Percentiles rank a stretch among this genome's conserved stretches.
These are phyloP conservation scores for Drosophila watanabei DNA, from an alignment of 1,140 invertebrate species.

Conservation along the genomic window DNA sequence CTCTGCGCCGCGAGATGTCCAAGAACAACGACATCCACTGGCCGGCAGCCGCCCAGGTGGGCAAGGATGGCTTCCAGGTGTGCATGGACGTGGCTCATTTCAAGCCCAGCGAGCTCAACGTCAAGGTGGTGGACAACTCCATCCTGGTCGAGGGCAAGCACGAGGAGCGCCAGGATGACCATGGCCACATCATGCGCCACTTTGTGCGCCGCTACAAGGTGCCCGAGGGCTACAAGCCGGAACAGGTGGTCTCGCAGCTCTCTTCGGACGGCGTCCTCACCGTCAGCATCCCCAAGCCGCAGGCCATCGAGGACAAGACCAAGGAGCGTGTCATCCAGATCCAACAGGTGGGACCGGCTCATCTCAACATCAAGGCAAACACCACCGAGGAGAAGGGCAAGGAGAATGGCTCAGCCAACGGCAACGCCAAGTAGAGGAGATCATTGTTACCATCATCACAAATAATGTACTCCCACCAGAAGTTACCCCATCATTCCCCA, in stretches of 20 bases:
- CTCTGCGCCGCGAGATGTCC: slow-evolving; percentile 45
- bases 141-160: slow-evolving; percentile 90
- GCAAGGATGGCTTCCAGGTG: slow-evolving; percentile 86
- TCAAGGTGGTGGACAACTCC: slow-evolving; percentile 90
- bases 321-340: slow-evolving; percentile 69
- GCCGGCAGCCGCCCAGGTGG: slow-evolving; percentile 48
- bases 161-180: slow-evolving; percentile 89
- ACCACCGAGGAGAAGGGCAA: slow-evolving; percentile 32
- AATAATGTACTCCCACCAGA: not conserved
- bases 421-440: slow-evolving; percentile 39
- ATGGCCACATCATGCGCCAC: slow-evolving; percentile 88
- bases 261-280: slow-evolving; percentile 91
- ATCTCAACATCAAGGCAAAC: slow-evolving; percentile 58
- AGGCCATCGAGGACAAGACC: slow-evolving; percentile 71
- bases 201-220: slow-evolving; percentile 90
- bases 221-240: slow-evolving; percentile 89
- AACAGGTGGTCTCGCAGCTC: slow-evolving; percentile 89
- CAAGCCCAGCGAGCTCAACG: slow-evolving; percentile 91
- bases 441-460: not conserved
- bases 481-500: slow-evolving; percentile 19
- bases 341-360: slow-evolving; percentile 63
- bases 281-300: slow-evolving; percentile 88
- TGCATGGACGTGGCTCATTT: slow-evolving; percentile 90
- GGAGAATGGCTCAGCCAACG: slow-evolving; percentile 37
- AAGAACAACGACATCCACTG: slow-evolving; percentile 44